These are phyloP conservation scores for Eufriesea mexicana DNA, from an alignment of 1,140 invertebrate genomes.

Conservation along the genomic window DNA sequence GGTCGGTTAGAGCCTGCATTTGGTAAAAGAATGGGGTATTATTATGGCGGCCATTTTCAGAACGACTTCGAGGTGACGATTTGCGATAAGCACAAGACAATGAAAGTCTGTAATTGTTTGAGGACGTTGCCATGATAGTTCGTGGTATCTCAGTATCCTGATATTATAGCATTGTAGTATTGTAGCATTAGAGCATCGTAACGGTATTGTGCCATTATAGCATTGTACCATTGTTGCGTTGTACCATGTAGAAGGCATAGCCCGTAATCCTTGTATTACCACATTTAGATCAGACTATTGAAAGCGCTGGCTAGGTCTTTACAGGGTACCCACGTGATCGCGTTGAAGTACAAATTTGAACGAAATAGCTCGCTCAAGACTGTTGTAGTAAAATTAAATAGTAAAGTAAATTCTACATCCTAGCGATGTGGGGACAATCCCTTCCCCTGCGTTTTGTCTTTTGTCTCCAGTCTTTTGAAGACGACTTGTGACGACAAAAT, in stretches of 20 bases:
- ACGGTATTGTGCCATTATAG: slow-evolving; percentile 12
- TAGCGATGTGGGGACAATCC: no score
- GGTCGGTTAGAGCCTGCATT: no score
- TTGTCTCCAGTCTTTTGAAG: no score
- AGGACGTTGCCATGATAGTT: not conserved
- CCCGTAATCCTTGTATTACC: slow-evolving; percentile 10
- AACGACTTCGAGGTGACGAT: not conserved
- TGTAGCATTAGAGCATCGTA: slow-evolving; percentile 16
- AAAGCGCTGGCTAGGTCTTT: not conserved
- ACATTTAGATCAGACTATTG: not conserved
- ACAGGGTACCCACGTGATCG: not conserved
- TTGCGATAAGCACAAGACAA: not conserved
- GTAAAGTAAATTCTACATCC: no score
- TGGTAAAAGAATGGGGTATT: no score
- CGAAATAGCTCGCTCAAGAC: not conserved
- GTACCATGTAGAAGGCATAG: not conserved
- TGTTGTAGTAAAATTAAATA: no score
- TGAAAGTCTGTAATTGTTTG: not conserved
- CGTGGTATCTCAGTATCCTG: not conserved
- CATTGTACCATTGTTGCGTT: not conserved
- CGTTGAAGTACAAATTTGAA: not conserved
- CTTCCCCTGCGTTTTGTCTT: no score
- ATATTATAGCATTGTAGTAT: slow-evolving; percentile 27
- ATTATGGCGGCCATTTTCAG: not conserved
- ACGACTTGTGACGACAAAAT: no score